phyloP scores from a whole-genome alignment of 2,113 vertebrate species.

The Stercorarius parasiticus region DNA sequence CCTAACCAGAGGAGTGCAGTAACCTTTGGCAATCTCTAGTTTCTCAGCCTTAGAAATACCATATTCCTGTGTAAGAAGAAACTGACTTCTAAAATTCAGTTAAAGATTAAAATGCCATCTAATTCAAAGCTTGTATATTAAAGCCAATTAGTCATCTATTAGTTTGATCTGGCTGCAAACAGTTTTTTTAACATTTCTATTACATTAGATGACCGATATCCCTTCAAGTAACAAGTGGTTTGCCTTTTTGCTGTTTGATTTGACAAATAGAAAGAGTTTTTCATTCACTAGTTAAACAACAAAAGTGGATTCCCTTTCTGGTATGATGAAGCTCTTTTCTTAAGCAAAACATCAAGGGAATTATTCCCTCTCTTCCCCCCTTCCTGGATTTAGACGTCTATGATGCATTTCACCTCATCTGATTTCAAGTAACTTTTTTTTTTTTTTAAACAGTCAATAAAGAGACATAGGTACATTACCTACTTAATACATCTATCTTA shows the following conservation, averaged over 20 bases:
- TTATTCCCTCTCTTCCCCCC: not conserved
- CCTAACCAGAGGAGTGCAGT: slow-evolving; percentile 87
- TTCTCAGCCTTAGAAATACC: slow-evolving; percentile 89
- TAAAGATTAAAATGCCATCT: not conserved
- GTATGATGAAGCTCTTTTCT: not conserved
- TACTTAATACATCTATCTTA: not conserved
- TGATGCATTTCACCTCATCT: not conserved
- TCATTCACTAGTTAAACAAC: not conserved
- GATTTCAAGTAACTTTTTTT: not conserved
- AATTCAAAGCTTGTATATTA: not conserved
- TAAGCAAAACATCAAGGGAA: not conserved
- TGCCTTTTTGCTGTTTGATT: not conserved
- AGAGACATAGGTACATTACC: not conserved
- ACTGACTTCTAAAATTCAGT: not conserved
- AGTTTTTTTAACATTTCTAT: not conserved
- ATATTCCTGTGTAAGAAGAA: slow-evolving; percentile 81
- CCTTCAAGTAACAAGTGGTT: not conserved
- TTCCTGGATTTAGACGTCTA: not conserved
- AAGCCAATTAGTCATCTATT: not conserved
- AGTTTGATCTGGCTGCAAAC: not conserved
- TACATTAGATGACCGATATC: not conserved
- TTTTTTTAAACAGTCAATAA: not conserved
- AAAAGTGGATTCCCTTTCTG: not conserved
- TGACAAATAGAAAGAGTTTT: not conserved
- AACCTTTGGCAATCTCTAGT: slow-evolving; percentile 90